A percentile compares a stretch with the other conserved stretches of the same genome.
Evolutionary conservation across 1,140 invertebrate species (phyloP).

Genomic region (Thaumetopoea pityocampa): DNA sequence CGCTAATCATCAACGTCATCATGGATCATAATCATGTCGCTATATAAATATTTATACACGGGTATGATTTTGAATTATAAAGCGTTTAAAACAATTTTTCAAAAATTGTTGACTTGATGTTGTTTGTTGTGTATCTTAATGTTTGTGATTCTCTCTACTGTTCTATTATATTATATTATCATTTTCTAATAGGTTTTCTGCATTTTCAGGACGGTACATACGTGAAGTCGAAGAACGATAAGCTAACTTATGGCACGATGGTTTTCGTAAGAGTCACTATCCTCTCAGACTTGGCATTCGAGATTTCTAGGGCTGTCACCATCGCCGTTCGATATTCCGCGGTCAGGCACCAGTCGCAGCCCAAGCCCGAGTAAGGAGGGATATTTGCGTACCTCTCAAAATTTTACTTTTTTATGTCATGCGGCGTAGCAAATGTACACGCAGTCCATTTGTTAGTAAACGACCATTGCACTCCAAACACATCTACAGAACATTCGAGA

Average conservation of each 20-base stretch:
- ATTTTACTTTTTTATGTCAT: too few relatives aligned
- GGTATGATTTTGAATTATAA: too few relatives aligned
- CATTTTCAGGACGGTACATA: conserved; percentile 90
- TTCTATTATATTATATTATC: too few relatives aligned
- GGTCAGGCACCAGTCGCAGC: conserved; percentile 89
- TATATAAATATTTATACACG: too few relatives aligned
- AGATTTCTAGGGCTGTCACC: conserved; percentile 82
- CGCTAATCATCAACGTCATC: too few relatives aligned
- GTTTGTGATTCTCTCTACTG: neutral
- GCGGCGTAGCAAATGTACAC: too few relatives aligned
- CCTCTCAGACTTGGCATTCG: conserved; percentile 80
- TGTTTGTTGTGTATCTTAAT: neutral
- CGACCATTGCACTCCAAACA: too few relatives aligned
- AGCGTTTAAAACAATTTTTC: too few relatives aligned
- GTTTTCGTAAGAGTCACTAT: conserved; percentile 91
- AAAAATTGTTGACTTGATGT: neutral
- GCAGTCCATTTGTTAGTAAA: too few relatives aligned
- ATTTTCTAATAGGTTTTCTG: neutral
- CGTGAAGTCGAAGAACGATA: conserved; percentile 85
- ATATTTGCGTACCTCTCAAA: too few relatives aligned
- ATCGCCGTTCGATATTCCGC: conserved; percentile 91
- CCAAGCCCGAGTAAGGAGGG: conserved; percentile 83
- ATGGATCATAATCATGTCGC: too few relatives aligned
- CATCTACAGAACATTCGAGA: too few relatives aligned
- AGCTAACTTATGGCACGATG: conserved; percentile 94